Percentiles rank a stretch among this genome's conserved stretches.
These are phyloP conservation scores for Melopsittacus undulatus DNA, from an alignment of 2,797 vertebrate species.

Conservation along the genomic window DNA sequence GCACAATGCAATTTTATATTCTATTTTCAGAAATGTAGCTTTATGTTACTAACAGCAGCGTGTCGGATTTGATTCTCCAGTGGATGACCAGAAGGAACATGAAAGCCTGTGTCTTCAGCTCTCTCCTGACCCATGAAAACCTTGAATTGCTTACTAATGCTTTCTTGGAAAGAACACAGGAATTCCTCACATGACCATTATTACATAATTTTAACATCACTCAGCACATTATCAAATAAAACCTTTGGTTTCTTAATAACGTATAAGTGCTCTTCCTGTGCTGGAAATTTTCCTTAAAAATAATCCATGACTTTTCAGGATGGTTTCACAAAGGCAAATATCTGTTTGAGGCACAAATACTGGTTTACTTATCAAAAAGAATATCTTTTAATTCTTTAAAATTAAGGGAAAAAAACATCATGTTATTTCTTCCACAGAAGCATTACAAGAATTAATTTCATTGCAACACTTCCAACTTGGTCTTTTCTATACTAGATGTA, in stretches of 20 bases:
- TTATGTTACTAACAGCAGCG: slow-evolving; percentile 30
- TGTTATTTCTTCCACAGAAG: neutral
- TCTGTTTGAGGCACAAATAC: neutral
- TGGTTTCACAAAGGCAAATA: neutral
- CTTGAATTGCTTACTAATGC: neutral
- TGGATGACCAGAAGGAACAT: neutral
- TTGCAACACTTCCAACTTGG: neutral
- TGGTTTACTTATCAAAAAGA: neutral
- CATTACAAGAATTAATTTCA: neutral
- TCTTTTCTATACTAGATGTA: neutral
- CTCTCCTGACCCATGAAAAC: neutral
- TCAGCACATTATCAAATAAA: slow-evolving; percentile 1
- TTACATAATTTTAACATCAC: neutral
- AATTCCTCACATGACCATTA: slow-evolving; percentile 4
- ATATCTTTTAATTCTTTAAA: neutral
- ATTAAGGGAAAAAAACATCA: neutral
- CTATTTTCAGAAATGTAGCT: slow-evolving; percentile 58
- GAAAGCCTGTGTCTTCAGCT: neutral
- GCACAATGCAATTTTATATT: slow-evolving; percentile 51
- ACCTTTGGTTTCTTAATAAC: neutral
- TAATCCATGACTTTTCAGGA: neutral
- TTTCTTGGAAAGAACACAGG: slow-evolving; percentile 39
- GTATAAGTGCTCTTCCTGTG: neutral
- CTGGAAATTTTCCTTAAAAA: neutral
- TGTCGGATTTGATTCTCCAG: slow-evolving; percentile 6